These are phyloP conservation scores for Reinhardtius hippoglossoides DNA, from an alignment of 2,113 vertebrate genomes.

Conservation along the genomic window DNA sequence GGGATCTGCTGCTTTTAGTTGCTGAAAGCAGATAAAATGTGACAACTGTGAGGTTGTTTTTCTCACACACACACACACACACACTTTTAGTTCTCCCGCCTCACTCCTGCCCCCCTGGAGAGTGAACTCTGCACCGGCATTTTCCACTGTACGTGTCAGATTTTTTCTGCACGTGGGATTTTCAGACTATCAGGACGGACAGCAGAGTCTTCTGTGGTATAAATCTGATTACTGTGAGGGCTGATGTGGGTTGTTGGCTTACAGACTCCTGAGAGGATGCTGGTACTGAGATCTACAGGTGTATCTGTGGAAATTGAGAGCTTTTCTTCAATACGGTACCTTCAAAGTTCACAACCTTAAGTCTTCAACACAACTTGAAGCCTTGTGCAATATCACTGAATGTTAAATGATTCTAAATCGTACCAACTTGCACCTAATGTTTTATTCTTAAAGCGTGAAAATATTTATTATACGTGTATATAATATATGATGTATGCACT, in stretches of 20 bases:
- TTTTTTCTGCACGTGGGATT: too few relatives aligned
- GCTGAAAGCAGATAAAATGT: constrained; percentile 18
- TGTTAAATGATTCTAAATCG: neutral
- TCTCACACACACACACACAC: neutral
- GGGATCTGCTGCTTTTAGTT: constrained; percentile 1
- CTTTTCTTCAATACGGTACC: neutral
- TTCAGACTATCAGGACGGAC: neutral
- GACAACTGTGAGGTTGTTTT: constrained; percentile 5
- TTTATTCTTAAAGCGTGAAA: neutral
- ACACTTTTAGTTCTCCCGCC: neutral
- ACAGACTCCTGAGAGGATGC: neutral
- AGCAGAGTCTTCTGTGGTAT: neutral
- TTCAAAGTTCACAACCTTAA: neutral
- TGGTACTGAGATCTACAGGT: neutral
- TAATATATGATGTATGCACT: too few relatives aligned
- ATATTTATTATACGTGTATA: too few relatives aligned
- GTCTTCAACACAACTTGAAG: neutral
- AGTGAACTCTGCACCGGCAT: neutral
- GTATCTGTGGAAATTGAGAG: neutral
- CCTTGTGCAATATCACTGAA: neutral
- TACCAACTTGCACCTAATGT: neutral
- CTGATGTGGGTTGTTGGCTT: constrained; percentile 1
- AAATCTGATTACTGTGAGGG: constrained; percentile 4
- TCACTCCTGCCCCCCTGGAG: constrained; percentile 10
- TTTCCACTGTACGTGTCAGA: constrained; percentile 11